Evolutionary conservation across 2,888 invertebrate genomes (phyloP).

Genomic region (Rambutsinella grinnellia): DNA sequence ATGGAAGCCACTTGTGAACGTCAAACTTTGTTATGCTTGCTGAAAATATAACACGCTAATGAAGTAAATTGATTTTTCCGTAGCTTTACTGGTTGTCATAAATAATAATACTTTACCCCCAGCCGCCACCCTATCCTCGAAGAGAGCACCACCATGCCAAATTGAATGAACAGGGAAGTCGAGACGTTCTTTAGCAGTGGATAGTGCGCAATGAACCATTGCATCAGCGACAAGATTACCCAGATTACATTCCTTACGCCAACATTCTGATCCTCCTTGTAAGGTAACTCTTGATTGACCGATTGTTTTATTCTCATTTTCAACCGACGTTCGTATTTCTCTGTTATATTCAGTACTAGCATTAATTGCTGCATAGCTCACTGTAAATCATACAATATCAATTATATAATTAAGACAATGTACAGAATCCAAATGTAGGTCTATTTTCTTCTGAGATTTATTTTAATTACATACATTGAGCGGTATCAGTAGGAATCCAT

Average conservation of each 20-base stretch:
- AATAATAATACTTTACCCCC: conserved; percentile 24
- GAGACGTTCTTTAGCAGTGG: background rate
- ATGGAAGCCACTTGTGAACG: conserved; percentile 62
- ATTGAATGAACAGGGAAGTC: conserved; percentile 41
- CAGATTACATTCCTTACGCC: conserved; percentile 60
- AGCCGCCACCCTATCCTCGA: conserved; percentile 33
- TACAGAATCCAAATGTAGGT: no score
- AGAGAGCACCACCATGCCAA: conserved; percentile 63
- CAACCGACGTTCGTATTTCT: no score
- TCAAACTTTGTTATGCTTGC: conserved; percentile 36
- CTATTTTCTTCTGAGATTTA: no score
- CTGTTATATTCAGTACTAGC: conserved; percentile 59
- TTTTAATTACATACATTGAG: no score
- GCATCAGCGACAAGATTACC: conserved; percentile 63
- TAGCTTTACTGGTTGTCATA: background rate
- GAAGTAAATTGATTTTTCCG: background rate
- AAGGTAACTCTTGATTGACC: conserved; percentile 15
- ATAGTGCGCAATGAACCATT: conserved; percentile 62
- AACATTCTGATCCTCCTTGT: conserved; percentile 42
- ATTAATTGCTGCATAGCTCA: no score
- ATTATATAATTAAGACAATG: no score
- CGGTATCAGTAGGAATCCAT: background rate
- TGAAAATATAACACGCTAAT: background rate
- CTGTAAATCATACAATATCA: no score
- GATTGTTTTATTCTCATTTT: background rate